These are phyloP conservation scores for Heliconius eleuchia DNA, from an alignment of 1,140 invertebrate genomes.

Conservation along the genomic window DNA sequence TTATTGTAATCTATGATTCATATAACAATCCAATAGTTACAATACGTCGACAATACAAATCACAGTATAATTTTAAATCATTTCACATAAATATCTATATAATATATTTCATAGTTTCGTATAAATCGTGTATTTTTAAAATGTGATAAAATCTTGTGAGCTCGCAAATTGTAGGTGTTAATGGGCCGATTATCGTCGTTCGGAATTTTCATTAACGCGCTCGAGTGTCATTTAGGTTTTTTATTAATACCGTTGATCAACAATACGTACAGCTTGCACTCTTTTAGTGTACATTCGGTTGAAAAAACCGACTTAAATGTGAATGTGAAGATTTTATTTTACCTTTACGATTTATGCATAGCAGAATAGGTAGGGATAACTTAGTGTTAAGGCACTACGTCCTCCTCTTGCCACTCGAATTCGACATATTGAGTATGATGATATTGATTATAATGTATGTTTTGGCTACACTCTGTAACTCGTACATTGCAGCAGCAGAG, in stretches of 20 bases:
- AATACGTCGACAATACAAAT: slow-evolving; percentile 1
- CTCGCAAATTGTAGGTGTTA: slow-evolving; percentile 27
- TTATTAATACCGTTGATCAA: slow-evolving; percentile 18
- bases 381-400: too few relatives aligned
- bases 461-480: too few relatives aligned
- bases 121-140: slow-evolving; percentile 11
- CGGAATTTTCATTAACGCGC: slow-evolving; percentile 32
- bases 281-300: neutral
- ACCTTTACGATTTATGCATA: too few relatives aligned
- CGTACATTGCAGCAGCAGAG: too few relatives aligned
- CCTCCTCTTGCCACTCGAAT: too few relatives aligned
- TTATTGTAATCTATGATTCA: neutral
- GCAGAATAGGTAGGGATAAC: too few relatives aligned
- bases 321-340: too few relatives aligned
- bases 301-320: neutral
- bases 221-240: slow-evolving; percentile 18
- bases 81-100: neutral
- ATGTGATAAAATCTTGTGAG: slow-evolving; percentile 23
- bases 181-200: slow-evolving; percentile 32
- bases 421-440: too few relatives aligned
- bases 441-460: too few relatives aligned
- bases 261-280: neutral
- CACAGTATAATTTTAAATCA: neutral
- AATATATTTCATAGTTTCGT: slow-evolving; percentile 10
- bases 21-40: neutral